phyloP scores from a whole-genome alignment of 2,888 invertebrate genomes.

The Philereme vetulata region DNA sequence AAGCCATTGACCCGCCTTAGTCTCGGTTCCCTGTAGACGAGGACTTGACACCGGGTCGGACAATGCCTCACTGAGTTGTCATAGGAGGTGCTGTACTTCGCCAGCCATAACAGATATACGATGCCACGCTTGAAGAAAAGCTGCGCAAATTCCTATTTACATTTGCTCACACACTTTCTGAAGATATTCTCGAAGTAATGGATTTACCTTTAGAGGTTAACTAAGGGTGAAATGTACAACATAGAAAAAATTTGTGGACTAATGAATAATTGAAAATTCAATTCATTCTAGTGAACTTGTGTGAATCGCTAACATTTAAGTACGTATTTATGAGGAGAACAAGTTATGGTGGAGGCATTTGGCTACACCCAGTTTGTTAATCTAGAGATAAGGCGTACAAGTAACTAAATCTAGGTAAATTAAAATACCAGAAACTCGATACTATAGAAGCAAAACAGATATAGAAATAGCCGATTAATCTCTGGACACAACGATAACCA shows the following conservation, averaged over 20 bases:
- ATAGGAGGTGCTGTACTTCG: conserved; percentile 38
- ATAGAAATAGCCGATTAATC: conserved; percentile 45
- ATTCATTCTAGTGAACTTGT: too few relatives aligned
- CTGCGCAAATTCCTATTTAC: conserved; percentile 35
- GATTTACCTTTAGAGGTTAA: too few relatives aligned
- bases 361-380: conserved; percentile 29
- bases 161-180: conserved; percentile 28
- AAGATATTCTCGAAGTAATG: not conserved
- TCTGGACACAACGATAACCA: conserved; percentile 46
- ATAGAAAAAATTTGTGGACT: too few relatives aligned
- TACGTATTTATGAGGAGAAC: too few relatives aligned
- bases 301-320: too few relatives aligned
- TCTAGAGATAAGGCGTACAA: conserved; percentile 19
- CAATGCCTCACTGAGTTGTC: conserved; percentile 55
- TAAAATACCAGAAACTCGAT: conserved; percentile 38
- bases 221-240: too few relatives aligned
- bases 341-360: conserved; percentile 1
- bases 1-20: conserved; percentile 15
- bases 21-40: conserved; percentile 43
- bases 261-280: too few relatives aligned
- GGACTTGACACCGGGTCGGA: conserved; percentile 45
- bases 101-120: conserved; percentile 36
- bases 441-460: conserved; percentile 34
- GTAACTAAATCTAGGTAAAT: conserved; percentile 24
- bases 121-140: conserved; percentile 37